These are phyloP conservation scores for Poecile atricapillus DNA, from an alignment of 2,113 vertebrate species.

Conservation along the genomic window DNA sequence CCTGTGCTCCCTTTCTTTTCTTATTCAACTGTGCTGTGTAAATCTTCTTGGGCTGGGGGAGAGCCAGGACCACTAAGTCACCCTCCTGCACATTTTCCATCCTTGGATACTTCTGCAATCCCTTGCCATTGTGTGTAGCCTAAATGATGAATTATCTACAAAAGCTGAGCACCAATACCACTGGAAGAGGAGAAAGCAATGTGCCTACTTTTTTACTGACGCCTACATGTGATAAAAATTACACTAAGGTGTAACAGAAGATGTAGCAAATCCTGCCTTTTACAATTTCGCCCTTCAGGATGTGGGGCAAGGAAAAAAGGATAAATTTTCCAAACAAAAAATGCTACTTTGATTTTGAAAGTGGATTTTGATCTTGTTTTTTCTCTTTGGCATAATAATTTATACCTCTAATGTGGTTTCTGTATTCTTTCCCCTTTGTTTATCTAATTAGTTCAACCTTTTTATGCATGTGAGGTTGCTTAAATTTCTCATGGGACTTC, in stretches of 20 bases:
- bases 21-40: not conserved
- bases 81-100: not conserved
- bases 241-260: not conserved
- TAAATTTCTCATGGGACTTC: constrained; percentile 13
- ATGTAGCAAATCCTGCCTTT: not conserved
- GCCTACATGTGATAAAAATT: not conserved
- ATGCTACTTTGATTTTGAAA: not conserved
- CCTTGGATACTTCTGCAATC: not conserved
- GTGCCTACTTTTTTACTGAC: not conserved
- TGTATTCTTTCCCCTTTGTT: not conserved
- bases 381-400: not conserved
- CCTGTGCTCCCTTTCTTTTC: not conserved
- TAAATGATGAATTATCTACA: not conserved
- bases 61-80: not conserved
- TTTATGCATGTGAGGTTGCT: not conserved
- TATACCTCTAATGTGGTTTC: not conserved
- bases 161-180: not conserved
- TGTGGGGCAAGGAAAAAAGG: not conserved
- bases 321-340: not conserved
- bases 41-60: not conserved
- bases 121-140: not conserved
- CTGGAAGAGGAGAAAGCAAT: not conserved
- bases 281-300: not conserved
- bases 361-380: not conserved
- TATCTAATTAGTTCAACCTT: constrained; percentile 3